phyloP scores from a whole-genome alignment of 2,797 vertebrate species.

The Poecilia wingei region DNA sequence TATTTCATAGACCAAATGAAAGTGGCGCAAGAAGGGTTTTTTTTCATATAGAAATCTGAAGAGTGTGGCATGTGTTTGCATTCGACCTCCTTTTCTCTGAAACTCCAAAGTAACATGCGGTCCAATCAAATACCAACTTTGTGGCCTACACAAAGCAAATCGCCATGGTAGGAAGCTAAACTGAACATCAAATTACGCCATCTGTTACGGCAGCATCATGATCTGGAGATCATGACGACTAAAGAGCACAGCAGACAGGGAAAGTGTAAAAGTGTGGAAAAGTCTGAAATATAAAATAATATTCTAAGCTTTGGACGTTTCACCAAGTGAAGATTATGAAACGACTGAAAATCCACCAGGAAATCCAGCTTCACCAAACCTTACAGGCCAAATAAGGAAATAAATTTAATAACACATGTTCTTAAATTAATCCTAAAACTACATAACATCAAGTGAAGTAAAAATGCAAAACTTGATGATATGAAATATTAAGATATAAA shows the following conservation, averaged over 20 bases:
- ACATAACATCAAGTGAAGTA: not conserved
- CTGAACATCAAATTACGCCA: not conserved
- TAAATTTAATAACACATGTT: not conserved
- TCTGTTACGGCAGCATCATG: not conserved
- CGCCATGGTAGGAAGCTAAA: not conserved
- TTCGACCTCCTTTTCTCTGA: not conserved
- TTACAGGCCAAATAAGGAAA: not conserved
- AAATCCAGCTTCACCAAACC: not conserved
- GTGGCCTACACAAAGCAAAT: not conserved
- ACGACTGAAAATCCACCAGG: not conserved
- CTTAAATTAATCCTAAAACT: not conserved
- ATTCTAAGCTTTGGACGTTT: not conserved
- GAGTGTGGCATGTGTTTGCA: not conserved
- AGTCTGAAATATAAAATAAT: not conserved
- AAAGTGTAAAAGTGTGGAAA: not conserved
- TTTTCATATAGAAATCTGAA: not conserved
- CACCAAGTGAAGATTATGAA: not conserved
- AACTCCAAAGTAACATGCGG: not conserved
- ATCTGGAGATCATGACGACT: not conserved
- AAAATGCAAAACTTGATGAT: not conserved
- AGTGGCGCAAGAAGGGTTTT: not conserved
- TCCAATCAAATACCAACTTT: not conserved
- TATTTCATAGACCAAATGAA: not conserved
- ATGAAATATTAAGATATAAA: not conserved
- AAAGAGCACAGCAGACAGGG: not conserved